Evolutionary conservation across 2,888 invertebrate genomes (phyloP), one percentile per base, ranked within the genome.

Genomic region (Venustoraphidia nigricollis): DNA sequence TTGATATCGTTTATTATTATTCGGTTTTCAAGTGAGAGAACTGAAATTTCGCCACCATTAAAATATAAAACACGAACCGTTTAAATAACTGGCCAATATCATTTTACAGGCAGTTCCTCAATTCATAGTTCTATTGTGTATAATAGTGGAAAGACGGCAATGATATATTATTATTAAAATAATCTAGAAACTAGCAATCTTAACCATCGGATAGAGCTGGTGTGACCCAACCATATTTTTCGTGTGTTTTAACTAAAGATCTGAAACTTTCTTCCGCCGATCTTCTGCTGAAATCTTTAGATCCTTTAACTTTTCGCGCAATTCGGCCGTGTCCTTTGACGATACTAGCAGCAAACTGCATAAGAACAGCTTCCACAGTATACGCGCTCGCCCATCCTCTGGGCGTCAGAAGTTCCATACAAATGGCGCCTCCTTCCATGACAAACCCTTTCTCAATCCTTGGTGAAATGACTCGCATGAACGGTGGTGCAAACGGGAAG

Each of bases 211-310:
- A 79, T 52, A 89, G 72, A 11, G 88, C 81, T 34, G 89, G 89
- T 34, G 90, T 90, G 44, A 90, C 89, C 90, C 90, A 90, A 47
- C 90, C 90, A 62, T 89, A 90, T 62, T 90, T 90, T 62, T 90
- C 89, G 62, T 90, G 90, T 9, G 89, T 90, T 66, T 88, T 88
- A 50, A 90, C 89, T 55, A 90, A 73, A 49, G 86, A 87, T 56
- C 87, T 75, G 68, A 90, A 90, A 34, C 90, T 85, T 60, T 88
- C 87, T 64, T 90, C 90, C n/a, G 90, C 90, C 46, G 85, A 79
- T 54, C 85, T 76, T 54, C 76, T 73, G 56, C 75, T 84, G 65
- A 88, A 88, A 63, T 85, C 84, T 61, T 87, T 82, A 60, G 81
- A 77, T 56, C 79, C 79, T 61, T 87, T 83, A 55, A 81, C 74